phyloP scores from a whole-genome alignment of 1,140 invertebrate species.

The Littorina saxatilis region DNA sequence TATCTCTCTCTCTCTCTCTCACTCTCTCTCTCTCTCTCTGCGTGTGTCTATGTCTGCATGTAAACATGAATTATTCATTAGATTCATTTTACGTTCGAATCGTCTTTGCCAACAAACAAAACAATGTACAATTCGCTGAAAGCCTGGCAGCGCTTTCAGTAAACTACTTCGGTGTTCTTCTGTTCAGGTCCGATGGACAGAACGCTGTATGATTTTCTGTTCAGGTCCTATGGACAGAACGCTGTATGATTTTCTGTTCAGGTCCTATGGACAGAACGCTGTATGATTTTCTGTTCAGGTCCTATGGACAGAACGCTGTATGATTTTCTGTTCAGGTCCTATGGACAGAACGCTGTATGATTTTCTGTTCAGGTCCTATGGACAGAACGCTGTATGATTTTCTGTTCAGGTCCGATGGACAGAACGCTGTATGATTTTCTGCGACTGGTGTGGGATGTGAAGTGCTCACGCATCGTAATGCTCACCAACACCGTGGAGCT shows the following conservation, averaged over 20 bases:
- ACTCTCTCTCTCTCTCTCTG: too few species aligned
- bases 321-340: background rate
- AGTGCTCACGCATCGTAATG: slow-evolving; percentile 17
- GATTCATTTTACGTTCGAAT: too few species aligned
- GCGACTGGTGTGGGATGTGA: slow-evolving; percentile 26
- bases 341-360: slow-evolving; percentile 10
- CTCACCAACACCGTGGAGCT: slow-evolving; percentile 23
- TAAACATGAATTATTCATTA: too few species aligned
- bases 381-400: background rate
- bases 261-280: too few species aligned
- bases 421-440: slow-evolving; percentile 20
- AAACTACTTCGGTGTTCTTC: too few species aligned
- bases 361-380: background rate
- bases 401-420: slow-evolving; percentile 5
- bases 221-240: background rate
- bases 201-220: background rate
- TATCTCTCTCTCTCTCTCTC: too few species aligned
- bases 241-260: background rate
- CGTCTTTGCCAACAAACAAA: too few species aligned
- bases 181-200: background rate
- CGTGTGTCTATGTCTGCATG: too few species aligned
- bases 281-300: background rate
- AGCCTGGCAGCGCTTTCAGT: too few species aligned
- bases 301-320: too few species aligned
- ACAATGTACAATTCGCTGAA: too few species aligned